Evolutionary conservation across 2,888 invertebrate species (phyloP).

Genomic region (Platynereis dumerilii): DNA sequence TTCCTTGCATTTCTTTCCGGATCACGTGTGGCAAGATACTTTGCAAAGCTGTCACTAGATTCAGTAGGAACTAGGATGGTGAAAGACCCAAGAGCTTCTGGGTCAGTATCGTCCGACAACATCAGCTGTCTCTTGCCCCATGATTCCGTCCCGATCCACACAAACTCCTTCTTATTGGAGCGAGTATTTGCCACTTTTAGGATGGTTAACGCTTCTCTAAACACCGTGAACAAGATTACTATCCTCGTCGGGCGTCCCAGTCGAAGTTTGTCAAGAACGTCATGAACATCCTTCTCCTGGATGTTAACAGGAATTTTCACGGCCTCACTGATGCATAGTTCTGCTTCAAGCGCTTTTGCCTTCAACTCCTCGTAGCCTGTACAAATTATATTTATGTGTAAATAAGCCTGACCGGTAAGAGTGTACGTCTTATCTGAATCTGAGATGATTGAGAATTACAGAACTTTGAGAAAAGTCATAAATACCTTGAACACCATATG

Average conservation of each 20-base stretch:
- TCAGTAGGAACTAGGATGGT: neutral
- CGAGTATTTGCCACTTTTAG: conserved; percentile 7
- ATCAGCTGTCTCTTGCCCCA: neutral
- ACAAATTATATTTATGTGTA: no score
- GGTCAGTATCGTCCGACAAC: neutral
- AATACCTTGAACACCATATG: neutral
- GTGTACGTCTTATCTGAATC: no score
- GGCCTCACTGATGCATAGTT: no score
- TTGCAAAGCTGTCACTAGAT: neutral
- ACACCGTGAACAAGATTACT: neutral
- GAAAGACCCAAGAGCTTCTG: conserved; percentile 3
- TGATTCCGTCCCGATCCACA: conserved; percentile 8
- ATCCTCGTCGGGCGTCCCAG: no score
- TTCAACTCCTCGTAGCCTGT: no score
- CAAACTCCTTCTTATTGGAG: neutral
- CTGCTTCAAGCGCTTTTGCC: no score
- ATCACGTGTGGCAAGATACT: neutral
- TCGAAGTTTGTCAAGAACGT: no score
- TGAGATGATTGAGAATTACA: no score
- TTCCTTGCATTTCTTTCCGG: neutral
- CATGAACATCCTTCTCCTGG: no score
- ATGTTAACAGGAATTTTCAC: no score
- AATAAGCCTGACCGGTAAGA: no score
- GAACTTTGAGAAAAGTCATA: neutral
- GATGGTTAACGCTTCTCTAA: neutral